These are phyloP conservation scores for Rhynchotus rufescens DNA, from an alignment of 2,797 vertebrate species.

Conservation along the genomic window DNA sequence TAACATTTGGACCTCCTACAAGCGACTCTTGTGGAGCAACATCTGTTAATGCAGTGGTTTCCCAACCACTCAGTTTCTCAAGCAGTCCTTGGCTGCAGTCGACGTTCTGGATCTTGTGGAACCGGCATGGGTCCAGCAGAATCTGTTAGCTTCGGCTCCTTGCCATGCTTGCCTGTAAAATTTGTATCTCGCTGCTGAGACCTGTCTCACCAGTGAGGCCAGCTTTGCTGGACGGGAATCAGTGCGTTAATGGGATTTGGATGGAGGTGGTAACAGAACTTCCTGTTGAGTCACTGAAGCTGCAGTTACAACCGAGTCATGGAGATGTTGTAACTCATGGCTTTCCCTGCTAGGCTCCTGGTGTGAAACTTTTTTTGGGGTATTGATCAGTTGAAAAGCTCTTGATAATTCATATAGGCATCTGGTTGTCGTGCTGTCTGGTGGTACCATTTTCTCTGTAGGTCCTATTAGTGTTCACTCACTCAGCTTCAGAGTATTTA, in stretches of 20 bases:
- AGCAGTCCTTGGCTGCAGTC: slow-evolving; percentile 32
- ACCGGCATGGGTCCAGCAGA: slow-evolving; percentile 35
- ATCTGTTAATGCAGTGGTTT: slow-evolving; percentile 69
- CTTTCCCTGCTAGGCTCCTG: not conserved
- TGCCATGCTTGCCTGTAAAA: slow-evolving; percentile 29
- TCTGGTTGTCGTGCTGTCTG: not conserved
- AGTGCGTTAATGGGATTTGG: slow-evolving; percentile 39
- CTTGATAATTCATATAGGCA: not conserved
- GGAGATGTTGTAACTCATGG: slow-evolving; percentile 17
- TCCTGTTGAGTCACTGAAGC: slow-evolving; percentile 62
- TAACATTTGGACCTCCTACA: slow-evolving; percentile 65
- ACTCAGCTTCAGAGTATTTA: not conserved
- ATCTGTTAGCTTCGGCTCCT: slow-evolving; percentile 68
- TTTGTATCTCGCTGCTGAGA: slow-evolving; percentile 49
- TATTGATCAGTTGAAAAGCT: not conserved
- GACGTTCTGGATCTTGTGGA: slow-evolving; percentile 50
- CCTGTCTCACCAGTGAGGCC: slow-evolving; percentile 67
- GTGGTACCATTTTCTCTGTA: not conserved
- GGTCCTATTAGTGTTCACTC: not conserved
- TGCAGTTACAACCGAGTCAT: slow-evolving; percentile 59
- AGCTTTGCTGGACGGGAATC: slow-evolving; percentile 63
- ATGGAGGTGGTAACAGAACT: slow-evolving; percentile 27
- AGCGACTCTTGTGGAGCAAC: slow-evolving; percentile 47
- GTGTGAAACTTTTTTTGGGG: not conserved
- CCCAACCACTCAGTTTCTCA: slow-evolving; percentile 59